phyloP scores from a whole-genome alignment of 2,888 invertebrate genomes.

The Drosophila meridiana region DNA sequence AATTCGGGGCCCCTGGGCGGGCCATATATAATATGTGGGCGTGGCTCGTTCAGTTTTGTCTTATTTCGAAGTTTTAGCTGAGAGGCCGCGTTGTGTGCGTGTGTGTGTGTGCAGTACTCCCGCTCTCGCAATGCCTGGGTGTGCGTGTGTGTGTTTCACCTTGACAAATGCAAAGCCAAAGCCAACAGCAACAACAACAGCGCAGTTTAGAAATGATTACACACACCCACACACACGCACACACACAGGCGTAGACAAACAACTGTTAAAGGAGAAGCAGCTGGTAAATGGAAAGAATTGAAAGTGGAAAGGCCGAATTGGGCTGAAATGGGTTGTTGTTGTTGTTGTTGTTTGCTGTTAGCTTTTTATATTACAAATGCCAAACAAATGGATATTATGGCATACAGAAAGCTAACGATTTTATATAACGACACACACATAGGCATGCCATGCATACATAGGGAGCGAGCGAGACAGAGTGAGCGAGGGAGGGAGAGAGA shows the following conservation, averaged over 20 bases:
- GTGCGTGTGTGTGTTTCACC: constrained; percentile 57
- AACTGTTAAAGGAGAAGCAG: constrained; percentile 24
- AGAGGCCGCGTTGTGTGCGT: constrained; percentile 15
- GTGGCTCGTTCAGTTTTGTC: constrained; percentile 58
- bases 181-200: constrained; percentile 41
- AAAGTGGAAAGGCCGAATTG: neutral
- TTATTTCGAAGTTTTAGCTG: constrained; percentile 55
- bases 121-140: constrained; percentile 28
- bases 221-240: constrained; percentile 22
- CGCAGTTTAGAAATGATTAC: constrained; percentile 50
- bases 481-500: neutral
- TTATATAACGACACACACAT: constrained; percentile 55
- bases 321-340: constrained; percentile 12
- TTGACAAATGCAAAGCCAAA: constrained; percentile 70
- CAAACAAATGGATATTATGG: constrained; percentile 13
- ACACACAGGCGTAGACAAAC: constrained; percentile 20
- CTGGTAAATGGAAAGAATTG: constrained; percentile 13
- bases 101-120: constrained; percentile 25
- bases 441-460: constrained; percentile 11
- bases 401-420: constrained; percentile 55
- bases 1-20: constrained; percentile 61
- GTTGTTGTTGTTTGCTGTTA: constrained; percentile 5
- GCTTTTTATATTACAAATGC: constrained; percentile 30
- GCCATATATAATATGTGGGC: constrained; percentile 56
- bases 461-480: neutral